A percentile compares a stretch with the other conserved stretches of the same genome.
These are phyloP conservation scores for Hylaeus anthracinus DNA, from an alignment of 1,140 invertebrate genomes.

Conservation along the genomic window DNA sequence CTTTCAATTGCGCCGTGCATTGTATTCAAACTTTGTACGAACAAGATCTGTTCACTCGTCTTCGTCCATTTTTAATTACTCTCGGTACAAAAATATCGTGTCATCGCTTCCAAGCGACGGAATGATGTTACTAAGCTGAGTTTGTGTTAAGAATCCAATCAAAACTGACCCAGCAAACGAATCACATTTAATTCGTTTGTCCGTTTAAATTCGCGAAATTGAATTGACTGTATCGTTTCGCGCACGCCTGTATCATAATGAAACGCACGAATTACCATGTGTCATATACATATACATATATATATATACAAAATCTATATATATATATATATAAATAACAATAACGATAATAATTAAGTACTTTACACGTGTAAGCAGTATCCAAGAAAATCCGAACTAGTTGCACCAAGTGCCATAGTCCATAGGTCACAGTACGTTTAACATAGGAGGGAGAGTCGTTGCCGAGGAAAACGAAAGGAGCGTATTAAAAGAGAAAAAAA, in stretches of 20 bases:
- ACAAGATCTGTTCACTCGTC: too few relatives aligned
- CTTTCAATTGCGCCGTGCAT: too few relatives aligned
- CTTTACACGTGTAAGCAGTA: slow-evolving; percentile 63
- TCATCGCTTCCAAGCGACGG: too few relatives aligned
- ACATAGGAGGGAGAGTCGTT: slow-evolving; percentile 33
- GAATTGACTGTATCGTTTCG: slow-evolving; percentile 64
- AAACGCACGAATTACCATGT: slow-evolving; percentile 64
- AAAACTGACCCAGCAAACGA: too few relatives aligned
- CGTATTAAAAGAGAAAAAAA: neutral
- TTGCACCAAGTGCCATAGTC: slow-evolving; percentile 72
- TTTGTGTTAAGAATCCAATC: too few relatives aligned
- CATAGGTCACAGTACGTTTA: slow-evolving; percentile 64
- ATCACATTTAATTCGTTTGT: too few relatives aligned
- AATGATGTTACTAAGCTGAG: too few relatives aligned
- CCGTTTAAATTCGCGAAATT: neutral
- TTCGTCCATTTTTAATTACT: too few relatives aligned
- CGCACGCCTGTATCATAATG: slow-evolving; percentile 57
- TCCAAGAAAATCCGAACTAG: slow-evolving; percentile 61
- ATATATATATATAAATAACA: slow-evolving; percentile 41
- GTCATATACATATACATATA: slow-evolving; percentile 39
- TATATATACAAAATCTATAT: slow-evolving; percentile 23
- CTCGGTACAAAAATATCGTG: too few relatives aligned
- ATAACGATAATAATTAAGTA: slow-evolving; percentile 62
- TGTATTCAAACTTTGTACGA: too few relatives aligned
- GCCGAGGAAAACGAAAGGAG: slow-evolving; percentile 15